Evolutionary conservation across 2,797 vertebrate genomes (phyloP), one percentile per base, ranked within the genome.

Genomic region (Denticeps clupeoides): DNA sequence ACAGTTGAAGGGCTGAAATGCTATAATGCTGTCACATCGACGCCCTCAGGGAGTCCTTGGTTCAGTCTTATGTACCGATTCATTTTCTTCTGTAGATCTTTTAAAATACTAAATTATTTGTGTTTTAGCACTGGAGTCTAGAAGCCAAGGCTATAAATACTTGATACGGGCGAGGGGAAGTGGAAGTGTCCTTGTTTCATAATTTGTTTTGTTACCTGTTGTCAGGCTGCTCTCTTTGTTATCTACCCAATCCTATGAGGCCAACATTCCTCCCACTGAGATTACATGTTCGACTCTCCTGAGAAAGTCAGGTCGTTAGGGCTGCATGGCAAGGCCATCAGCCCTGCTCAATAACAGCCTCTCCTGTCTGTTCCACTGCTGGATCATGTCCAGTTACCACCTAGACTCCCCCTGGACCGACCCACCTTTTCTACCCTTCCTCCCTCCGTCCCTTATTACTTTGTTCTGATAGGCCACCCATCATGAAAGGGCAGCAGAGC

Each of bases 271-370:
- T 47, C 21, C 13, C 41, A 10, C 41, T 11, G 47, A 32, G 47
- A 47, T 58, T 52, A 62, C 60, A 57, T 3, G 16, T 59, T 42
- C 51, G 9, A 3, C 55, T 59, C 51, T 57, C 63, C 49, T 47
- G 56, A 47, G 32, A 58, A 55, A 45, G 26, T 28, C 24, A 15
- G 56, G 62, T 67, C 64, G 71, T 75, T 71, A 73, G 65, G 60
- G 55, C 50, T 57, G 48, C 57, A 55, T 61, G 64, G 59, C 55
- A 59, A 56, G 42, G 41, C 61, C 70, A 68, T 53, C 64, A 65
- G 48, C 63, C 62, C 62, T 25, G 35, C 53, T 19, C 16, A 55
- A 62, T 65, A 63, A 41, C 31, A 31, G 26, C 41, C 43, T 41
- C 4, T 44, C 47, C 53, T 63, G 44, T 55, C 44, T 48, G 47